Evolutionary conservation across 2,888 invertebrate genomes (phyloP).

Genomic region (Rhyacophila evoluta): DNA sequence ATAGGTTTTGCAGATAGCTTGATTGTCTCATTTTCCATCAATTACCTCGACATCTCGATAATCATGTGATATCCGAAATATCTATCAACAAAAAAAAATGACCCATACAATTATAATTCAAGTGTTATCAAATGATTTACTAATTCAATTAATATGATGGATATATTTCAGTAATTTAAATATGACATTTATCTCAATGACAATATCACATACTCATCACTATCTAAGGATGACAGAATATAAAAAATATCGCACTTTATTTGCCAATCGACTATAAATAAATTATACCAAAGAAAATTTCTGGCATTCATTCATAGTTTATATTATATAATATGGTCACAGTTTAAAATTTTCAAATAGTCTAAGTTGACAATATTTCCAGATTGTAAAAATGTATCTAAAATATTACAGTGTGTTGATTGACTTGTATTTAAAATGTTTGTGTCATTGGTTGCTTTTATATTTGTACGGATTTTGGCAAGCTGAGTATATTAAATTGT

Average conservation of each 20-base stretch:
- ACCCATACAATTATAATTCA: no score
- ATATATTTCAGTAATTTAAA: no score
- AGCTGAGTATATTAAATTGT: slow-evolving; percentile 27
- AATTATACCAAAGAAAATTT: neutral
- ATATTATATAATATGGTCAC: neutral
- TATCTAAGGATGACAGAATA: neutral
- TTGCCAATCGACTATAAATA: neutral
- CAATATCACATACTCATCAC: no score
- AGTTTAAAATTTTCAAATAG: neutral
- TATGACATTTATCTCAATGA: no score
- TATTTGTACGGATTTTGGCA: slow-evolving; percentile 4
- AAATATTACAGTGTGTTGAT: neutral
- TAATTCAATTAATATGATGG: no score
- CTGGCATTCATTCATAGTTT: neutral
- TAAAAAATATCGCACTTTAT: neutral
- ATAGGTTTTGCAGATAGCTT: no score
- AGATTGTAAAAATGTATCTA: neutral
- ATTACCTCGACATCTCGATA: no score
- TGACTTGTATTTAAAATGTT: neutral
- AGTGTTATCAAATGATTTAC: no score
- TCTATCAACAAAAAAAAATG: no score
- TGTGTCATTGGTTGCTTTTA: neutral
- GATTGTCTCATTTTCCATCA: no score
- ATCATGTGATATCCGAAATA: no score
- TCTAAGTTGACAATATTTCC: neutral